These are phyloP conservation scores for Dynastes hyllus DNA, from an alignment of 2,888 invertebrate genomes.

Conservation along the genomic window DNA sequence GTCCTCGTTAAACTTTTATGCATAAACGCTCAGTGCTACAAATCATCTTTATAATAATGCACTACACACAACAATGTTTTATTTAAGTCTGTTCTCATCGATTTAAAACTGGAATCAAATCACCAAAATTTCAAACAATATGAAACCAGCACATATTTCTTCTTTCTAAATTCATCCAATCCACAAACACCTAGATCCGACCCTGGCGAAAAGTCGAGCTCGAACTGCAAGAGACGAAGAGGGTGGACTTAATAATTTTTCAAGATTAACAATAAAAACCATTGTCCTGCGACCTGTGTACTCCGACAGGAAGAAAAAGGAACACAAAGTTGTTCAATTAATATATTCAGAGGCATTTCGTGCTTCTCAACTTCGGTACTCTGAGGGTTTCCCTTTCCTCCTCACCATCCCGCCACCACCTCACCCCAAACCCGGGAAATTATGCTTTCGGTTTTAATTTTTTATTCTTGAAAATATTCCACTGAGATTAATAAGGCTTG, in stretches of 20 bases:
- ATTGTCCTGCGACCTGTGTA: constrained; percentile 62
- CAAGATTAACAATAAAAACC: constrained; percentile 69
- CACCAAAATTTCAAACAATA: too few relatives aligned
- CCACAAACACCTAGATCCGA: neutral
- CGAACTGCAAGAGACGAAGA: constrained; percentile 25
- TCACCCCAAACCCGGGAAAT: constrained; percentile 66
- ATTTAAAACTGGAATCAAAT: too few relatives aligned
- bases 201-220: neutral
- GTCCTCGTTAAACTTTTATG: too few relatives aligned
- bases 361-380: constrained; percentile 30
- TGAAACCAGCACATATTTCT: too few relatives aligned
- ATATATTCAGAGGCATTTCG: constrained; percentile 67
- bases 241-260: constrained; percentile 58
- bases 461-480: constrained; percentile 69
- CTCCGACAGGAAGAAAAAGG: constrained; percentile 58
- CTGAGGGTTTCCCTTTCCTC: constrained; percentile 32
- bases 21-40: too few relatives aligned
- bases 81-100: too few relatives aligned
- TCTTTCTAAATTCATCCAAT: too few relatives aligned
- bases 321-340: constrained; percentile 71
- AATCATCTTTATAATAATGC: too few relatives aligned
- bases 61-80: too few relatives aligned
- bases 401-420: constrained; percentile 58
- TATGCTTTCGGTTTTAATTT: constrained; percentile 70
- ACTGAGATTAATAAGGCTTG: constrained; percentile 70